A percentile compares a stretch with the other conserved stretches of the same genome.
Conservation (phyloP, 2,797 vertebrate genomes). For the Fistularia tabacaria region DNA sequence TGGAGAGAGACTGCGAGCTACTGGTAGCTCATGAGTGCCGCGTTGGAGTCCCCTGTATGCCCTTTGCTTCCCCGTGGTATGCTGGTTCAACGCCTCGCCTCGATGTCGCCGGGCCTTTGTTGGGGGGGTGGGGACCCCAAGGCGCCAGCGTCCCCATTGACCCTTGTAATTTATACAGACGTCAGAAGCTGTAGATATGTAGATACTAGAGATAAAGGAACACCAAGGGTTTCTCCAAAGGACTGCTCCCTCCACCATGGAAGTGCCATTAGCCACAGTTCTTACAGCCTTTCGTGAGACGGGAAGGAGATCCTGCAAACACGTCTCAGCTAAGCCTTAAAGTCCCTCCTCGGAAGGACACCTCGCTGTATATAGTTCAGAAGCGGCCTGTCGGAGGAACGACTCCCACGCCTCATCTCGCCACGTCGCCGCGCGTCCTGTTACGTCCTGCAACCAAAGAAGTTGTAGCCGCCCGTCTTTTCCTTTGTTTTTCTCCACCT, state of each 20-base stretch:
- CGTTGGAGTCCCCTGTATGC: no score
- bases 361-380: slow-evolving; percentile 49
- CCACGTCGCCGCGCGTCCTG: background rate
- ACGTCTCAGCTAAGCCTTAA: slow-evolving; percentile 62
- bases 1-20: no score
- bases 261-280: slow-evolving; percentile 70
- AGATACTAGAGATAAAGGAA: slow-evolving; percentile 52
- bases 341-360: slow-evolving; percentile 11
- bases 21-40: no score
- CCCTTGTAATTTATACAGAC: slow-evolving; percentile 45
- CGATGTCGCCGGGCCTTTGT: no score
- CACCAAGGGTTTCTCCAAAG: slow-evolving; percentile 38
- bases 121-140: no score
- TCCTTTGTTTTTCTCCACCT: slow-evolving; percentile 2
- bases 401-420: no score
- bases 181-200: slow-evolving; percentile 67
- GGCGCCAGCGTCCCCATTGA: no score
- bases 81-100: no score
- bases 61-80: no score
- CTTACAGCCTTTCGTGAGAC: slow-evolving; percentile 66
- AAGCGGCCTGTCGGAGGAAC: background rate
- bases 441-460: slow-evolving; percentile 73
- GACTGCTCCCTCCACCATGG: slow-evolving; percentile 63
- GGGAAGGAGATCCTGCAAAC: slow-evolving; percentile 56
- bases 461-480: slow-evolving; percentile 42